phyloP scores from a whole-genome alignment of 1,140 invertebrate species.

The Phocides pigmalion region DNA sequence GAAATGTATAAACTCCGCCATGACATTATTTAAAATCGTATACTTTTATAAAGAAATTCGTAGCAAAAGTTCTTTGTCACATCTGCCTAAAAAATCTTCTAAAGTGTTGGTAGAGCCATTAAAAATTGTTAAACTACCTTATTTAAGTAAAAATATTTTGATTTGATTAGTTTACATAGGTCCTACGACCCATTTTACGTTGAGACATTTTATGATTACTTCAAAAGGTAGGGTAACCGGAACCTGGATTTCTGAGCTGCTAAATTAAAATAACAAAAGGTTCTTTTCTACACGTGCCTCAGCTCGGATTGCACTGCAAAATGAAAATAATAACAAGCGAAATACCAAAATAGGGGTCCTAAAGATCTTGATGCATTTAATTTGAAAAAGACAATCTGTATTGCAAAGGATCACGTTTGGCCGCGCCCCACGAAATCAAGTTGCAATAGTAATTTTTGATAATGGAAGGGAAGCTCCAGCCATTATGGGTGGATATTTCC shows the following conservation, averaged over 20 bases:
- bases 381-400: slow-evolving; percentile 72
- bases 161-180: too few relatives aligned
- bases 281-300: slow-evolving; percentile 67
- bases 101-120: too few relatives aligned
- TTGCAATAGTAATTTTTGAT: slow-evolving; percentile 79
- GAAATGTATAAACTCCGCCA: too few relatives aligned
- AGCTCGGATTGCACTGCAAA: slow-evolving; percentile 67
- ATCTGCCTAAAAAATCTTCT: too few relatives aligned
- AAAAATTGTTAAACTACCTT: too few relatives aligned
- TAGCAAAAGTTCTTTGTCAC: too few relatives aligned
- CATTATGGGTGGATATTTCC: slow-evolving; percentile 78
- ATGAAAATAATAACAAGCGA: slow-evolving; percentile 63
- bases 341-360: slow-evolving; percentile 55
- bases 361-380: slow-evolving; percentile 64
- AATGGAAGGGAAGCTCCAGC: slow-evolving; percentile 69
- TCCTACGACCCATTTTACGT: too few relatives aligned
- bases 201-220: not conserved
- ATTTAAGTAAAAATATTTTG: too few relatives aligned
- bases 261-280: slow-evolving; percentile 69
- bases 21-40: too few relatives aligned
- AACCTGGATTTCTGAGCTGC: slow-evolving; percentile 33
- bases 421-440: slow-evolving; percentile 68
- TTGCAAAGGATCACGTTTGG: slow-evolving; percentile 63
- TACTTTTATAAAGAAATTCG: too few relatives aligned
- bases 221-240: not conserved